A percentile compares a stretch with the other conserved stretches of the same genome.
These are phyloP conservation scores for Gopherus flavomarginatus DNA, from an alignment of 2,113 vertebrate genomes.

Conservation along the genomic window DNA sequence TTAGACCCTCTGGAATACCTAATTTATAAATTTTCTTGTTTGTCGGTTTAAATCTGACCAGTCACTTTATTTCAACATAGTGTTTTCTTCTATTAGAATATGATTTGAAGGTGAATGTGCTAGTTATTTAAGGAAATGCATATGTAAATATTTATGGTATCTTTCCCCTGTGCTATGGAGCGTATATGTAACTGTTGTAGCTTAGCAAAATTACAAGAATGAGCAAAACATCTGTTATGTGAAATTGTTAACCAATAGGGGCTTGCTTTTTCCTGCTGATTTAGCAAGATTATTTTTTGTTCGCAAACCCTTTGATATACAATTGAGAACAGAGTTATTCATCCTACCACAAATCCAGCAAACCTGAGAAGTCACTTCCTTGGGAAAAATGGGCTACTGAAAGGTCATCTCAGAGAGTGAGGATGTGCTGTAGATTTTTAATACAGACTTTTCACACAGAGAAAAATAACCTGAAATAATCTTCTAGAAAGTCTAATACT, in stretches of 20 bases:
- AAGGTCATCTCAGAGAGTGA: neutral
- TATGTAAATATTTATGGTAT: conserved; percentile 3
- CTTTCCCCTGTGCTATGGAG: neutral
- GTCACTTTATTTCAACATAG: conserved; percentile 38
- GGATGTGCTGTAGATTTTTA: neutral
- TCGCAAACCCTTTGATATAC: neutral
- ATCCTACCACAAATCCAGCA: conserved; percentile 7
- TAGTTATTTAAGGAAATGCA: neutral
- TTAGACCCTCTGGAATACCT: neutral
- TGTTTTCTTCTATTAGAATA: conserved; percentile 42
- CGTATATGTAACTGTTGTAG: neutral
- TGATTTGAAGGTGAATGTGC: conserved; percentile 53
- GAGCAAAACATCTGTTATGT: neutral
- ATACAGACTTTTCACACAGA: neutral
- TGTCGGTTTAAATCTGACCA: conserved; percentile 32
- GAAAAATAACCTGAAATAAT: neutral
- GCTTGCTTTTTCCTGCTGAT: conserved; percentile 7
- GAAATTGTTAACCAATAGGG: conserved; percentile 6
- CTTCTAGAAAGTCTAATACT: neutral
- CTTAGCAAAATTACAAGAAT: neutral
- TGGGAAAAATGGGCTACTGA: neutral
- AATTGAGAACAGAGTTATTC: neutral
- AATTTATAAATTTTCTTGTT: conserved; percentile 30
- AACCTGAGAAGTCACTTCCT: neutral
- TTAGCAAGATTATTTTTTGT: conserved; percentile 24